Evolutionary conservation across 2,888 invertebrate genomes (phyloP).

Genomic region (Odontothrips loti): DNA sequence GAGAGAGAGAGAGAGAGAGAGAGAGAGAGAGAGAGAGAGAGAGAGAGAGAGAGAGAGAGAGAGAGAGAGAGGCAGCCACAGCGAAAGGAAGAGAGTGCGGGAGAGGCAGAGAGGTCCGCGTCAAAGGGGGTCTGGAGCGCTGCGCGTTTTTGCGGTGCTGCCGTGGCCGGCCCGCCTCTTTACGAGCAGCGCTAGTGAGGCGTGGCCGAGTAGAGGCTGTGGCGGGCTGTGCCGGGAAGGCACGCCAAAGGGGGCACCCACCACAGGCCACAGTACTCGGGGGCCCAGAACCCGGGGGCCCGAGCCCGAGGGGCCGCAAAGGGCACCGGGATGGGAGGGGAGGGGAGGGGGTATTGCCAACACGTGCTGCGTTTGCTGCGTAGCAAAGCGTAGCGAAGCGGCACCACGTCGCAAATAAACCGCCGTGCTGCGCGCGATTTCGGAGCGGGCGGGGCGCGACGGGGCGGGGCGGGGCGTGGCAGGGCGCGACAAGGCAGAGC

Average conservation of each 20-base stretch:
- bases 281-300: no score
- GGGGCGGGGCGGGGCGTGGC: not conserved
- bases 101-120: not conserved
- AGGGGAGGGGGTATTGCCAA: not conserved
- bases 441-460: not conserved
- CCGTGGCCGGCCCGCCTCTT: not conserved
- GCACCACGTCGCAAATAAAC: not conserved
- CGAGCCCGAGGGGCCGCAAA: no score
- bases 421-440: not conserved
- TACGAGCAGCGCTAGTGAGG: slow-evolving; percentile 13
- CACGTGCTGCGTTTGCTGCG: not conserved
- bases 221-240: no score
- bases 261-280: no score
- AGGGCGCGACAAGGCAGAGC: not conserved
- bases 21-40: no score
- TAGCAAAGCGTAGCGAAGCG: not conserved
- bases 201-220: not conserved
- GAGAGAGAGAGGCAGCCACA: not conserved
- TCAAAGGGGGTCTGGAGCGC: not conserved
- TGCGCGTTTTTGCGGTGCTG: slow-evolving; percentile 12
- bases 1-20: no score
- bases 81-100: not conserved
- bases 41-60: not conserved
- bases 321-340: not conserved
- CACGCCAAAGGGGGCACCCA: no score